These are phyloP conservation scores for Drosophila sucinea DNA, from an alignment of 1,140 invertebrate genomes.

Conservation along the genomic window DNA sequence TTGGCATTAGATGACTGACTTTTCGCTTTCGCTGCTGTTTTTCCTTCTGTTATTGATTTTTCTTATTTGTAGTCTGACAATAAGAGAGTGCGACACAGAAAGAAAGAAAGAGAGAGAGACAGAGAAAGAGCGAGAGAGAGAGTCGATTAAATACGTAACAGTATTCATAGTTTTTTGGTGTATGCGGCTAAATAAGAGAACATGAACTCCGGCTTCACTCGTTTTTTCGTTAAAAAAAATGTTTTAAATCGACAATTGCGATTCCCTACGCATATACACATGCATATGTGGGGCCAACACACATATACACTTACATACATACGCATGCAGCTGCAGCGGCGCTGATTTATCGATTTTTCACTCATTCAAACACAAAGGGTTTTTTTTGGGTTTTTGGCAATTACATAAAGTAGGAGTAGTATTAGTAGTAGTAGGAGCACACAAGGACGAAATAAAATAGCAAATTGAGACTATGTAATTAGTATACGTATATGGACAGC, in stretches of 20 bases:
- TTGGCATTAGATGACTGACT: conserved; percentile 50
- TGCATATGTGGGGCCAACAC: conserved; percentile 9
- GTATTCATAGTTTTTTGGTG: conserved; percentile 49
- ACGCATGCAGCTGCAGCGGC: conserved; percentile 69
- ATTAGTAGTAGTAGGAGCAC: conserved; percentile 19
- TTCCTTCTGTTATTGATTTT: conserved; percentile 68
- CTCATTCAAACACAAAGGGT: conserved; percentile 26
- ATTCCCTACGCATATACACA: conserved; percentile 66
- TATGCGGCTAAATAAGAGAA: conserved; percentile 39
- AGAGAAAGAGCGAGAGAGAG: conserved; percentile 23
- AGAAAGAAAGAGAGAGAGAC: conserved; percentile 36
- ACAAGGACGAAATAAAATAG: conserved; percentile 11
- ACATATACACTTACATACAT: conserved; percentile 21
- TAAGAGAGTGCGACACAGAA: conserved; percentile 33
- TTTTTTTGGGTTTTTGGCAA: conserved; percentile 43
- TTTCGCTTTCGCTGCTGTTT: conserved; percentile 57
- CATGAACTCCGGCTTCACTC: conserved; percentile 23
- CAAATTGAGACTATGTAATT: conserved; percentile 27
- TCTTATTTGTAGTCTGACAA: conserved; percentile 59
- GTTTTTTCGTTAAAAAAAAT: conserved; percentile 15
- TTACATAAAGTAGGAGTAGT: conserved; percentile 61
- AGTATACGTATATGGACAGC: background rate
- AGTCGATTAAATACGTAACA: conserved; percentile 50
- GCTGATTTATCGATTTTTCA: conserved; percentile 80
- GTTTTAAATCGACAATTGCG: conserved; percentile 50